phyloP scores from a whole-genome alignment of 2,888 invertebrate species.

The Megamerina dolium region DNA sequence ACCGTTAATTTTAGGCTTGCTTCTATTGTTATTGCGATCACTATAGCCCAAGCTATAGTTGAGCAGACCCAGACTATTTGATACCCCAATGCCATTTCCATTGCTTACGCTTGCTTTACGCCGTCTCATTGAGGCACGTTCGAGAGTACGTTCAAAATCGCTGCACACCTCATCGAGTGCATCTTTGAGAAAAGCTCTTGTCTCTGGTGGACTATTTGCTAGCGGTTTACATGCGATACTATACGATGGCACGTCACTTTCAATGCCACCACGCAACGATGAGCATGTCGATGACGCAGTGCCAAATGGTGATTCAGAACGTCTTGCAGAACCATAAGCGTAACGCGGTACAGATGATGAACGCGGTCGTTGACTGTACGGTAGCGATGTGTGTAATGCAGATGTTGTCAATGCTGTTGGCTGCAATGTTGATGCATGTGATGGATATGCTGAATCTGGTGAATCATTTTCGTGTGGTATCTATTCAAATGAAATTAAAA shows the following conservation, averaged over 20 bases:
- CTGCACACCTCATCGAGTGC: constrained; percentile 58
- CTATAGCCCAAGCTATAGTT: constrained; percentile 22
- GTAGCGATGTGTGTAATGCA: constrained; percentile 5
- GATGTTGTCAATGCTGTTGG: constrained; percentile 3
- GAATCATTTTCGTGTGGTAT: constrained; percentile 44
- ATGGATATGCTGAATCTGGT: constrained; percentile 16
- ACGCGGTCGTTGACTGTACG: constrained; percentile 28
- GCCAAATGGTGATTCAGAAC: constrained; percentile 40
- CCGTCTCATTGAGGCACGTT: constrained; percentile 51
- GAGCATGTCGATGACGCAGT: constrained; percentile 41
- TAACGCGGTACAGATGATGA: constrained; percentile 42
- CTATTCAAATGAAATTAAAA: constrained; percentile 24
- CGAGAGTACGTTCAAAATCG: constrained; percentile 65
- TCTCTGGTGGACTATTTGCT: constrained; percentile 43
- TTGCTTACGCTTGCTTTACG: constrained; percentile 29
- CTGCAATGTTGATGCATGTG: constrained; percentile 13
- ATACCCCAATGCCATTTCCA: constrained; percentile 9
- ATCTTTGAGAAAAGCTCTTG: constrained; percentile 47
- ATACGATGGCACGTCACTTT: constrained; percentile 31
- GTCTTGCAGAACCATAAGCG: constrained; percentile 29
- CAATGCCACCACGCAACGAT: constrained; percentile 34
- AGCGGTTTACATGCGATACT: constrained; percentile 20
- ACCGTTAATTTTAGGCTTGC: constrained; percentile 18
- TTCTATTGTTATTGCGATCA: constrained; percentile 43
- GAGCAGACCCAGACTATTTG: constrained; percentile 5